Evolutionary conservation across 1,140 invertebrate genomes (phyloP), one percentile per base, ranked within the genome.

Genomic region (Heliconius nattereri): DNA sequence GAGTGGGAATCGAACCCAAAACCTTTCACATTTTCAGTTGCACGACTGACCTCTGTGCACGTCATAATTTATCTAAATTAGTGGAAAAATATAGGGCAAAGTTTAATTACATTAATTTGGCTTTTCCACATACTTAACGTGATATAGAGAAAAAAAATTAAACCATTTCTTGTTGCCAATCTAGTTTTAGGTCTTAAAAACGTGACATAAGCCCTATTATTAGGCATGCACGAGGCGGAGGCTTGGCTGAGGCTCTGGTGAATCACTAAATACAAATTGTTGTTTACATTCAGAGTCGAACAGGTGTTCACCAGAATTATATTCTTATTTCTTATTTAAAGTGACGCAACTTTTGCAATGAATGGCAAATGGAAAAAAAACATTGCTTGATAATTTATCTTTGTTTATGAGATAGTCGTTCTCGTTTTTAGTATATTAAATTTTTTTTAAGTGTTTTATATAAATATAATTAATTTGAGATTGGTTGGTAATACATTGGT

Each of bases 231-330:
- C 5, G 60, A 66, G 7, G 45, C 45, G 26, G 80, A 81, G 80
- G 80, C 80, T 81, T 81, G 80, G 80, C 80, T 75, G 71, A 75
- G 71, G 72, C 45, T 52, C 32, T 57, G 66, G 66, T 81, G 80
- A 81, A 75, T 81, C 80, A 81, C 71, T 19, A 52, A 7, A 32
- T 52, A 74, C 74, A 66, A 74, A 75, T 49, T 23, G 78, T 37
- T 79, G 66, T 79, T 79, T 79, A 79, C 73, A 79, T 79, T 54
- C 78, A 74, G 57, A 76, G 57, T 7, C 26, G 66, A 76, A 76
- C 74, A 76, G 74, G 74, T 76, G 74, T 66, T 76, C 74, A 37
- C 20, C 54, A 37, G 57, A 20, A 74, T 45, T 52, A 76, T 76
- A 66, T 76, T 76, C 57, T 76, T 76, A 76, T 76, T 76, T 76